A percentile compares a stretch with the other conserved stretches of the same genome.
Conservation (phyloP, 2,888 invertebrate genomes). For the Hofmannophila pseudospretella region DNA sequence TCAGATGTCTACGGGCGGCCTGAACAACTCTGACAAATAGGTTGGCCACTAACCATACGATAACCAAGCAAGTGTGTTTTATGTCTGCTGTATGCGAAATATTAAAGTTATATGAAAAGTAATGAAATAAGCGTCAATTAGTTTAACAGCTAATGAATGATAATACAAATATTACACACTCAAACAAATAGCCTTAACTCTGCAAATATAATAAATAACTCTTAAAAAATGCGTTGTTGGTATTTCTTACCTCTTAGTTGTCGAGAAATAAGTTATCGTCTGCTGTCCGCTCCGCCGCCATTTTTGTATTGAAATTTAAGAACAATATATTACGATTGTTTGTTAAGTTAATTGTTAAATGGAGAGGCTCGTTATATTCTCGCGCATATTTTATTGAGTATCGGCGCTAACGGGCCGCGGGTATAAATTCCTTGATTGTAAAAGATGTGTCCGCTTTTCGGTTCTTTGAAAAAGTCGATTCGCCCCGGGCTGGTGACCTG, state of each 20-base stretch:
- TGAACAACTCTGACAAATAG: no score
- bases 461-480: constrained; percentile 31
- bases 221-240: constrained; percentile 32
- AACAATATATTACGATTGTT: constrained; percentile 77
- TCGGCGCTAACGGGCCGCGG: constrained; percentile 39
- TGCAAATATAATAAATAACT: constrained; percentile 42
- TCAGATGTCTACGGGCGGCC: no score
- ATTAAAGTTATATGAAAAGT: background rate
- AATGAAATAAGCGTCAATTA: constrained; percentile 21
- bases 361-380: constrained; percentile 66
- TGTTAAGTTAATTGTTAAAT: constrained; percentile 78
- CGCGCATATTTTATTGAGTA: constrained; percentile 63
- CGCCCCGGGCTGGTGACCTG: constrained; percentile 29
- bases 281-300: constrained; percentile 44
- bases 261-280: constrained; percentile 42
- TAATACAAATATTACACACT: constrained; percentile 22
- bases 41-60: no score
- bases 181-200: constrained; percentile 37
- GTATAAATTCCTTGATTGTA: constrained; percentile 68
- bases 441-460: constrained; percentile 60
- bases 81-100: no score
- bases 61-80: no score
- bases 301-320: constrained; percentile 72
- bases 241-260: constrained; percentile 31
- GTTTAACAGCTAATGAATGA: constrained; percentile 28